Base-by-base conservation (phyloP, 2,113 vertebrate species). In the Rhea pennata region DNA sequence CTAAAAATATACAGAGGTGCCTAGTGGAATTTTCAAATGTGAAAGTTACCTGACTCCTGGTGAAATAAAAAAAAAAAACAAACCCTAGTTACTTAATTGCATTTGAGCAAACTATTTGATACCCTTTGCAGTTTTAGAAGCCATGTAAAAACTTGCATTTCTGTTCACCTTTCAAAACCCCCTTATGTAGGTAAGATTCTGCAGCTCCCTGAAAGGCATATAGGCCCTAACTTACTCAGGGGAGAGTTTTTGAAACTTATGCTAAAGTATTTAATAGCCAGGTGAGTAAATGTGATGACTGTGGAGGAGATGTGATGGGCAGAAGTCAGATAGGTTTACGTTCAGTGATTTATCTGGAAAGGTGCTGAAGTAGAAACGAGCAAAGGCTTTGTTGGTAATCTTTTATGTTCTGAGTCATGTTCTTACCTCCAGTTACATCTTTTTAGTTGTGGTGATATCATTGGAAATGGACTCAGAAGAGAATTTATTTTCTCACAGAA, bases 21-120 rank as follows among this genome's bases (percentile, higher is more conserved):
- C 65, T 62, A 40, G 31, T 82, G 77, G 66, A 74, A 82, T 94
- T 96, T 96, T 91, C 77, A 73, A 66, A 87, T 66, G 53, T 46
- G 33, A 61, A 42, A 51, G 23, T 46, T 87, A 54, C 24, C 77
- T 84, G 75, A 82, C 86, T 94, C 56, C 10, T 29, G 15, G 20
- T 73, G 51, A 87, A 76, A 82, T 23, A 7, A 10, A 70, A 78
- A 72, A 80, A 62, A 91, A 61, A 36, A n/a, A 6, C 36, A 36
- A 36, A 36, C 36, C 36, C 93, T 79, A 54, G 51, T 65, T 78
- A 56, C 39, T 81, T 62, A 62, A 1, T 15, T 89, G 40, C 70
- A 59, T 27, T 44, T 89, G 88, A 92, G 79, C 80, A 92, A 87
- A 73, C 77, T 40, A 56, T 40, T 82, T 2, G 4, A 53, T 84